Evolutionary conservation across 2,888 invertebrate genomes (phyloP), one percentile per base, ranked within the genome.

Genomic region (Thecocarcelia acutangulata): DNA sequence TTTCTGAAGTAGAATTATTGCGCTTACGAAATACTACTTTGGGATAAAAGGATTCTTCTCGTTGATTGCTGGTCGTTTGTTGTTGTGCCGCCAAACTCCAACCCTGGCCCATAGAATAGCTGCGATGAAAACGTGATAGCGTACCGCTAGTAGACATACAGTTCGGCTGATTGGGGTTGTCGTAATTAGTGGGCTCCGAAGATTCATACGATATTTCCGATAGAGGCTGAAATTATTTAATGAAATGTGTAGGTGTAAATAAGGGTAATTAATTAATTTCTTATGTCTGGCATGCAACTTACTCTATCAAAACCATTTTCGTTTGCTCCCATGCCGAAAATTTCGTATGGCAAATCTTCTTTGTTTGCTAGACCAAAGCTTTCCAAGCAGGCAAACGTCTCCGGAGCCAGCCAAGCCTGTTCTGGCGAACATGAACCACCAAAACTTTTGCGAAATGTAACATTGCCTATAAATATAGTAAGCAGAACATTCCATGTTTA

Each of bases 101-200:
- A 0, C 93, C 93, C 84, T 93, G 93, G 0, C 96, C 96, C 95
- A 97, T 97, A 0, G 97, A 97, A 83, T 96, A 95, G 0, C 97
- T 97, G 85, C 97, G 93, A 87, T 96, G 97, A 84, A 97, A 96
- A 66, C 90, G 88, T 0, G 91, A 89, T 3, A 89, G 74, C 0
- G 87, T 88, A 2, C 86, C 87, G 0, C 90, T 88, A 0, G 87
- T 86, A 0, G 89, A 86, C 86, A 90, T 88, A 13, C 74, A 82
- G 37, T 75, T 78, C 1, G 24, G 46, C 6, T 69, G 82, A 59
- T 82, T 70, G 9, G 70, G 40, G 13, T 87, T 24, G 24, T 90
- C 90, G 52, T 88, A 89, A 56, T 90, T 89, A 63, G 90, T 88
- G 0, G 88, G 90, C 63, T 91, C 91, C 21, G 89, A 89, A 0